Conservation (phyloP, 1,140 invertebrate genomes). For the Wiebesia pumilae region DNA sequence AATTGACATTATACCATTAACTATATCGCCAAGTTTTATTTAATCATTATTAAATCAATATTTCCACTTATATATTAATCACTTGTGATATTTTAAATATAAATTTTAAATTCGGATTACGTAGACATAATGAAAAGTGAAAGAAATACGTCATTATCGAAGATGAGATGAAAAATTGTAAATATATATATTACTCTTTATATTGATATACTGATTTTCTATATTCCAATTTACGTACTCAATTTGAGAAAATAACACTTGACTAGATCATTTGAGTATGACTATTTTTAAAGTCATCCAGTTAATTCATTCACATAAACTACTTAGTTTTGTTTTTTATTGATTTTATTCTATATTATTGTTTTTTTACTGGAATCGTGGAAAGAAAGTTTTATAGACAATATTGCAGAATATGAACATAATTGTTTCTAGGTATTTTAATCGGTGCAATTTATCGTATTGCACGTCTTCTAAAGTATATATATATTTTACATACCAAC, state of each 20-base stretch:
- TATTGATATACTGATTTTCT: conserved; percentile 18
- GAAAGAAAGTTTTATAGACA: conserved; percentile 70
- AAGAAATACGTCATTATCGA: neutral
- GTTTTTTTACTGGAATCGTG: conserved; percentile 39
- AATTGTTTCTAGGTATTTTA: conserved; percentile 64
- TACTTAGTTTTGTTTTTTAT: conserved; percentile 48
- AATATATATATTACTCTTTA: conserved; percentile 28
- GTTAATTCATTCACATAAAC: neutral
- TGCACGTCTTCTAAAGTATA: conserved; percentile 7
- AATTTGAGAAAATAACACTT: conserved; percentile 61
- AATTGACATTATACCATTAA: too few relatives aligned
- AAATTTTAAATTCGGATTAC: neutral
- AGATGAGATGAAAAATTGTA: neutral
- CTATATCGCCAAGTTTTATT: too few relatives aligned
- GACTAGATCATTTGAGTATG: conserved; percentile 73
- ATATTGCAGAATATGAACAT: conserved; percentile 68
- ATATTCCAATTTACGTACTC: conserved; percentile 41
- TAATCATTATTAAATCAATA: too few relatives aligned
- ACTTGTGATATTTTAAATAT: neutral
- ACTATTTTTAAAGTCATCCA: conserved; percentile 31
- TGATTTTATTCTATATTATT: conserved; percentile 45
- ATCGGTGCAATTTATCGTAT: conserved; percentile 24
- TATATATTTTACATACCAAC: conserved; percentile 56
- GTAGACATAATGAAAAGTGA: neutral
- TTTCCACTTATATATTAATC: neutral